A percentile compares a stretch with the other conserved stretches of the same genome.
Evolutionary conservation across 2,888 invertebrate genomes (phyloP).

Genomic region (Coelopa pilipes): DNA sequence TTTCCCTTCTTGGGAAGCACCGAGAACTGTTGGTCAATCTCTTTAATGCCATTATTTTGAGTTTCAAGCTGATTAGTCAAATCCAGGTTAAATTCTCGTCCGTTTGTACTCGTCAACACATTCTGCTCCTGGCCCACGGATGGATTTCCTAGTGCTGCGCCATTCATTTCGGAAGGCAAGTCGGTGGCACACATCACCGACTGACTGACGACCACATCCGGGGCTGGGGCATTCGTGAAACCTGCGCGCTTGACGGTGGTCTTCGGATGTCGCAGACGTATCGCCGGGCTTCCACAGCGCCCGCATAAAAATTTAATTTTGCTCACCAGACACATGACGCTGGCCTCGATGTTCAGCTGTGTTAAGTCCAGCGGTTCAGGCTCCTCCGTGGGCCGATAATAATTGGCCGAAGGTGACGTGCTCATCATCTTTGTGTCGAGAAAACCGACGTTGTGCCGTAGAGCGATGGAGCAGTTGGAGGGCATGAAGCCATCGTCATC

Average conservation of each 20-base stretch:
- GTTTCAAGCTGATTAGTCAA: slow-evolving; percentile 42
- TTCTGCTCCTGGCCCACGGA: slow-evolving; percentile 27
- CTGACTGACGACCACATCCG: slow-evolving; percentile 63
- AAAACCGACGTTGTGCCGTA: slow-evolving; percentile 61
- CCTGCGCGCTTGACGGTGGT: slow-evolving; percentile 58
- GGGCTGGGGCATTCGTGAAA: slow-evolving; percentile 55
- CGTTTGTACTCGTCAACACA: slow-evolving; percentile 41
- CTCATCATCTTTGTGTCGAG: slow-evolving; percentile 69
- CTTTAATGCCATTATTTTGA: neutral
- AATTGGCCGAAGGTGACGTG: slow-evolving; percentile 74
- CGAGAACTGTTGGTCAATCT: neutral
- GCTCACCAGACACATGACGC: slow-evolving; percentile 85
- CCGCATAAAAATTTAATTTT: slow-evolving; percentile 83
- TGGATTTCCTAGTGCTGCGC: slow-evolving; percentile 17
- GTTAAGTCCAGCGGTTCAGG: slow-evolving; percentile 89
- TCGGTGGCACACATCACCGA: slow-evolving; percentile 24
- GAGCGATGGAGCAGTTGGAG: slow-evolving; percentile 48
- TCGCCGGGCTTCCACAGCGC: slow-evolving; percentile 78
- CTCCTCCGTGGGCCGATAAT: slow-evolving; percentile 82
- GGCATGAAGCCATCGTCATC: slow-evolving; percentile 46
- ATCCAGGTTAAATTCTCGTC: slow-evolving; percentile 49
- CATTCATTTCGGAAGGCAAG: neutral
- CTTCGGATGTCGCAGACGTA: slow-evolving; percentile 71
- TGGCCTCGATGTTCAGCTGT: slow-evolving; percentile 86
- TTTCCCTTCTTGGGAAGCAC: slow-evolving; percentile 71